A percentile compares a stretch with the other conserved stretches of the same genome.
Evolutionary conservation across 2,797 vertebrate genomes (phyloP).

Genomic region (Chaetophractus vellerosus): DNA sequence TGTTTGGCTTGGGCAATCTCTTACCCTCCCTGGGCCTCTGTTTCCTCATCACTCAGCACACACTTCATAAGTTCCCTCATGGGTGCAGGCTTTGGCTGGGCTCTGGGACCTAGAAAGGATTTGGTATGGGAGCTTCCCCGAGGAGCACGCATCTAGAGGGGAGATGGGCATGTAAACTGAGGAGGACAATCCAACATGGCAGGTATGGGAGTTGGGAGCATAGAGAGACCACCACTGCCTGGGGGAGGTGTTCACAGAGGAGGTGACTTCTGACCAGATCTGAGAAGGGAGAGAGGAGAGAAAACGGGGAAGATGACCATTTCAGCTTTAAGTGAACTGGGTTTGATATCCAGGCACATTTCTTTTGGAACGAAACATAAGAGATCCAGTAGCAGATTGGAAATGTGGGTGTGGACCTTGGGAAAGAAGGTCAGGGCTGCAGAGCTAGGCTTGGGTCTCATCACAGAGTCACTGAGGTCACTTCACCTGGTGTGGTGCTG

Average conservation of each 20-base stretch:
- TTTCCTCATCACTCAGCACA: not conserved
- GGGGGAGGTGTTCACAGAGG: not conserved
- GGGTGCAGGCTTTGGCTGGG: not conserved
- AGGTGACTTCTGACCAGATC: not conserved
- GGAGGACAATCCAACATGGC: accelerated
- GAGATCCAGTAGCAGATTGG: not conserved
- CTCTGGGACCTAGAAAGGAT: not conserved
- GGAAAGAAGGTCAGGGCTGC: not conserved
- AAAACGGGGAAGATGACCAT: not conserved
- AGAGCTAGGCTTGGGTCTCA: not conserved
- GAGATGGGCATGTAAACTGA: accelerated
- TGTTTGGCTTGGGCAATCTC: not conserved
- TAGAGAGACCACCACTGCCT: not conserved
- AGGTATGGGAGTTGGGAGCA: not conserved
- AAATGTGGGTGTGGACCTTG: not conserved
- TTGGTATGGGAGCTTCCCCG: not conserved
- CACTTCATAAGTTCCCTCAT: not conserved
- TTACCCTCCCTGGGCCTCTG: not conserved
- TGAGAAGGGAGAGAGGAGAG: not conserved
- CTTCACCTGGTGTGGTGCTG: not conserved
- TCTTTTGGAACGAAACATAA: not conserved
- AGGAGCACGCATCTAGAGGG: not conserved
- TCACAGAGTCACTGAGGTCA: not conserved
- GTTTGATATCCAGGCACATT: not conserved
- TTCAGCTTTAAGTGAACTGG: not conserved